phyloP scores from a whole-genome alignment of 2,888 invertebrate genomes.

The Bugula neritina region DNA sequence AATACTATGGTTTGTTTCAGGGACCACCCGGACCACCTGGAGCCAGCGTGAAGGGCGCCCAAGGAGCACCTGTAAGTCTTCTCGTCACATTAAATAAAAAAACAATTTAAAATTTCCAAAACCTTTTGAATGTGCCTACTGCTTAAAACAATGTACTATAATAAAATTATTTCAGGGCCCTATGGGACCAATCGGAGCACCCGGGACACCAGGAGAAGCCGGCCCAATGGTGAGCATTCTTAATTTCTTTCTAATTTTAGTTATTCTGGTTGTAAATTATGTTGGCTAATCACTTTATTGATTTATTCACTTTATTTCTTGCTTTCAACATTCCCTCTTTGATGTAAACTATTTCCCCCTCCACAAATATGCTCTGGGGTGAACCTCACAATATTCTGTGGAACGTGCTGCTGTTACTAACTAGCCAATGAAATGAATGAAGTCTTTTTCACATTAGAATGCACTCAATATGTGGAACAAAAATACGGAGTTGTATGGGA shows the following conservation, averaged over 20 bases:
- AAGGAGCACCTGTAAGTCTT: constrained; percentile 19
- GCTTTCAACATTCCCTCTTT: no score
- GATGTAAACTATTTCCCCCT: no score
- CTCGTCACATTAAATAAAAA: no score
- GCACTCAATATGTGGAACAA: no score
- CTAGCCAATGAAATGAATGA: background rate
- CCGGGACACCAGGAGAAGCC: constrained; percentile 68
- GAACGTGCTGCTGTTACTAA: background rate
- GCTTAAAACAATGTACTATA: no score
- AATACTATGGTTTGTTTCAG: constrained; percentile 27
- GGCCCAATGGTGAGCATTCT: constrained; percentile 65
- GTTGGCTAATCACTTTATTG: no score
- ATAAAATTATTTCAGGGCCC: constrained; percentile 73
- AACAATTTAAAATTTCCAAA: no score
- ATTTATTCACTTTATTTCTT: no score
- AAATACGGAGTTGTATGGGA: no score
- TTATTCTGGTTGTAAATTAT: no score
- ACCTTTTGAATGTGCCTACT: no score
- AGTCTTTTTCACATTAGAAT: background rate
- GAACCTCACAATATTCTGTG: background rate
- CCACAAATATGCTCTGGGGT: background rate
- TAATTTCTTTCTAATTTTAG: no score
- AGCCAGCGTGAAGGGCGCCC: constrained; percentile 12
- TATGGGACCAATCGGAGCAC: constrained; percentile 68
- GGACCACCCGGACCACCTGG: constrained; percentile 30